A percentile compares a stretch with the other conserved stretches of the same genome.
These are phyloP conservation scores for Propithecus deckenii DNA, from an alignment of 2,797 vertebrate genomes.

Conservation along the genomic window DNA sequence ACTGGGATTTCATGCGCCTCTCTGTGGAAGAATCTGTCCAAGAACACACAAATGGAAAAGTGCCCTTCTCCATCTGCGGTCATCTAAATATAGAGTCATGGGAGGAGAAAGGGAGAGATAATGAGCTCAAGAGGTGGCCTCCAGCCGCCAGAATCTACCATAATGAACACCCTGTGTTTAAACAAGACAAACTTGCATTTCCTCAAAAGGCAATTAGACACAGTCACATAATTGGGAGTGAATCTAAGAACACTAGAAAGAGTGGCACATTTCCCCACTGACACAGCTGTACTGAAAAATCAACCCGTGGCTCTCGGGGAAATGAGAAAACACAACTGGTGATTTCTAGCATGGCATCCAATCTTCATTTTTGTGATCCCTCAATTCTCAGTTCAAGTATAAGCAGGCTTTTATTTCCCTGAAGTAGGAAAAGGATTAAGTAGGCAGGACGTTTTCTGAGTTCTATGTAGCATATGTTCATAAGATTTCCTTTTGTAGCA, in stretches of 20 bases:
- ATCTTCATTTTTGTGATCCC: constrained; percentile 66
- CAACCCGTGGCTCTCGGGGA: constrained; percentile 12
- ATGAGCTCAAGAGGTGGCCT: neutral
- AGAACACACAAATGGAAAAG: neutral
- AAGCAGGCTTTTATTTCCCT: constrained; percentile 59
- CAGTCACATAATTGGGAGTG: neutral
- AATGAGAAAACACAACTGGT: constrained; percentile 67
- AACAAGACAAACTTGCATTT: neutral
- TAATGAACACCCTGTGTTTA: constrained; percentile 6
- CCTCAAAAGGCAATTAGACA: constrained; percentile 9
- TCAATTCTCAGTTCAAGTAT: constrained; percentile 68
- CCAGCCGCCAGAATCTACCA: neutral
- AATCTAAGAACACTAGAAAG: constrained; percentile 39
- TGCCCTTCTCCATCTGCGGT: neutral
- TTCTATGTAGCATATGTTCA: constrained; percentile 68
- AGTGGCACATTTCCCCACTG: neutral
- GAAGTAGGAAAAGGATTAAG: constrained; percentile 81
- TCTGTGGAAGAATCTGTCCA: neutral
- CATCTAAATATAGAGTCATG: neutral
- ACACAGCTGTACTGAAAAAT: constrained; percentile 43
- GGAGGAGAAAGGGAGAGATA: neutral
- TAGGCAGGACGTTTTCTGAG: constrained; percentile 77
- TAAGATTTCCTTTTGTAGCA: constrained; percentile 81
- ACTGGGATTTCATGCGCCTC: neutral
- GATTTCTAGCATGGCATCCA: constrained; percentile 61